These are phyloP conservation scores for Phycodurus eques DNA, from an alignment of 2,113 vertebrate species.

Conservation along the genomic window DNA sequence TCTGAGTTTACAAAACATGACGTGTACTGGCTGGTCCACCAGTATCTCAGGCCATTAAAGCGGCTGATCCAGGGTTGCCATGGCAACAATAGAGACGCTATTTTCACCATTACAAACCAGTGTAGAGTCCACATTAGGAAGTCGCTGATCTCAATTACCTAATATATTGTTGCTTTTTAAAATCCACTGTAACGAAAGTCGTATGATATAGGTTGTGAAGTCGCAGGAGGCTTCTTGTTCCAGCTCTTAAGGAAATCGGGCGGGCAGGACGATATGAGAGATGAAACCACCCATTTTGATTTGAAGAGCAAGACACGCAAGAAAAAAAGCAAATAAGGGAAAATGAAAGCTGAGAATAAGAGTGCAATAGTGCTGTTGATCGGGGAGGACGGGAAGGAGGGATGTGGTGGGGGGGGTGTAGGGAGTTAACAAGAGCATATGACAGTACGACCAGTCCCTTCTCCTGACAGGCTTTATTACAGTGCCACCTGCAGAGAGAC, in stretches of 20 bases:
- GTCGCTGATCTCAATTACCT: background rate
- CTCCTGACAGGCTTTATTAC: slow-evolving; percentile 71
- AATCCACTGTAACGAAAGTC: background rate
- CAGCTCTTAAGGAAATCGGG: slow-evolving; percentile 25
- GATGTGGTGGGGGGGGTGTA: background rate
- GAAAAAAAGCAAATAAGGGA: slow-evolving; percentile 36
- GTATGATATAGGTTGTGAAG: slow-evolving; percentile 10
- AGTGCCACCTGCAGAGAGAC: slow-evolving; percentile 68
- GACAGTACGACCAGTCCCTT: slow-evolving; percentile 63
- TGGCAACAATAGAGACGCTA: background rate
- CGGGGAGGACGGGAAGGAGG: background rate
- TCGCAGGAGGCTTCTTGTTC: slow-evolving; percentile 47
- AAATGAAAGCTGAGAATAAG: slow-evolving; percentile 44
- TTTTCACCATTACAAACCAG: background rate
- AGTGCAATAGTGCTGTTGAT: background rate
- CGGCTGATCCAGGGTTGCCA: background rate
- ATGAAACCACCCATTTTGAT: slow-evolving; percentile 47
- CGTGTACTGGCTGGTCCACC: background rate
- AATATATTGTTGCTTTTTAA: background rate
- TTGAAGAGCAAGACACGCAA: slow-evolving; percentile 39
- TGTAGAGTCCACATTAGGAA: background rate
- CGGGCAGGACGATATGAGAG: slow-evolving; percentile 23
- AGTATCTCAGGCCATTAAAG: background rate
- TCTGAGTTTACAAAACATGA: background rate
- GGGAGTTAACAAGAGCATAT: slow-evolving; percentile 63